Evolutionary conservation across 2,797 vertebrate genomes (phyloP).

Genomic region (Pangasius larnaudii): DNA sequence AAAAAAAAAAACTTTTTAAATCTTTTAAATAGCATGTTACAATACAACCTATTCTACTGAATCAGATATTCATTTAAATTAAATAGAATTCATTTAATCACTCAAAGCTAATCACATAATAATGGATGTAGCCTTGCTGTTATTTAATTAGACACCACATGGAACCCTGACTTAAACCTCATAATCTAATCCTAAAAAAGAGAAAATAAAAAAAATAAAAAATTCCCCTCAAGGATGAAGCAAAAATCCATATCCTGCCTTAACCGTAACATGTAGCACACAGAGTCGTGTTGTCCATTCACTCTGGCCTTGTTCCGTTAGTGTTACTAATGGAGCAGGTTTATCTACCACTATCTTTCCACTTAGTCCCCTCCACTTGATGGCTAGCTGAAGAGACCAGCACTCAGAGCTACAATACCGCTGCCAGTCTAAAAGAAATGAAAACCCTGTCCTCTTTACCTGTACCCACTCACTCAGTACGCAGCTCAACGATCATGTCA

Average conservation of each 20-base stretch:
- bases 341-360: conserved; percentile 37
- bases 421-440: conserved; percentile 2
- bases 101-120: neutral
- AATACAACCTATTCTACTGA: neutral
- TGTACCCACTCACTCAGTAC: neutral
- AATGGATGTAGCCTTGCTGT: neutral
- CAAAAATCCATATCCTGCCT: neutral
- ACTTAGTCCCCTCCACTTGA: conserved; percentile 33
- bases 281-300: neutral
- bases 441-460: conserved; percentile 26
- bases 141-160: conserved; percentile 4
- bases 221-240: neutral
- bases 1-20: neutral
- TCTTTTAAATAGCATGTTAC: neutral
- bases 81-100: neutral
- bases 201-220: neutral
- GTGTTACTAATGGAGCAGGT: conserved; percentile 16
- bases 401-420: neutral
- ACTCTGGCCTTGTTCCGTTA: neutral
- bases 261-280: neutral
- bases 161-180: neutral
- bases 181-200: neutral
- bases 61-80: neutral
- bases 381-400: conserved; percentile 30
- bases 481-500: neutral